Evolutionary conservation across 2,888 invertebrate species (phyloP).

Genomic region (Ariolimax columbianus): DNA sequence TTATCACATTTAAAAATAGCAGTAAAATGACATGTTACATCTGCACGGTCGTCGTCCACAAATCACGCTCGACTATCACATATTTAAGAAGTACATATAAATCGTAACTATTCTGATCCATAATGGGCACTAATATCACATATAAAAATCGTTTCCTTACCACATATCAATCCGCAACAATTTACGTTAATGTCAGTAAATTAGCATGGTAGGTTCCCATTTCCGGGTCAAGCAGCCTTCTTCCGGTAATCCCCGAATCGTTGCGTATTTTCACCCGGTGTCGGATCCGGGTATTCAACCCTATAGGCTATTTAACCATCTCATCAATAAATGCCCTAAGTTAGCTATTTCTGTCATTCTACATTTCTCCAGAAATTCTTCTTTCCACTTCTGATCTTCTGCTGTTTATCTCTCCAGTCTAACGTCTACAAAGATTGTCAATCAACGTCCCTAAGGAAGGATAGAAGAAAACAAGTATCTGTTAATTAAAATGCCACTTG

Average conservation of each 20-base stretch:
- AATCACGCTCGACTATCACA: too few relatives aligned
- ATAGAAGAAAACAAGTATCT: background rate
- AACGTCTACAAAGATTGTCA: conserved; percentile 9
- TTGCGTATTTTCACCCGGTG: background rate
- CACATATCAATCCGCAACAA: too few relatives aligned
- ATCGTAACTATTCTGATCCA: too few relatives aligned
- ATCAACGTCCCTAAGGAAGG: background rate
- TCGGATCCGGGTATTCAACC: background rate
- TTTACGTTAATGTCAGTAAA: background rate
- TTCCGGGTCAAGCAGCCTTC: background rate
- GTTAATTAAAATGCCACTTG: conserved; percentile 10
- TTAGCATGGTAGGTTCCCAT: background rate
- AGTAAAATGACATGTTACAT: too few relatives aligned
- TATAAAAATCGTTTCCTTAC: too few relatives aligned
- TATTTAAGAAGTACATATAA: too few relatives aligned
- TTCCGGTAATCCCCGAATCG: background rate
- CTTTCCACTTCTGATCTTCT: background rate
- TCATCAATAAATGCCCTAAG: background rate
- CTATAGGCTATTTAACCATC: background rate
- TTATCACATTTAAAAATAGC: too few relatives aligned
- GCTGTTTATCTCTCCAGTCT: background rate
- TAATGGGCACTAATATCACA: too few relatives aligned
- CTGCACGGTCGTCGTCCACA: too few relatives aligned
- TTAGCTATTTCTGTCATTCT: background rate
- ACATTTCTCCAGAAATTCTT: background rate